Base-by-base conservation (phyloP, 2,888 invertebrate species). In the Eristalis arbustorum region DNA sequence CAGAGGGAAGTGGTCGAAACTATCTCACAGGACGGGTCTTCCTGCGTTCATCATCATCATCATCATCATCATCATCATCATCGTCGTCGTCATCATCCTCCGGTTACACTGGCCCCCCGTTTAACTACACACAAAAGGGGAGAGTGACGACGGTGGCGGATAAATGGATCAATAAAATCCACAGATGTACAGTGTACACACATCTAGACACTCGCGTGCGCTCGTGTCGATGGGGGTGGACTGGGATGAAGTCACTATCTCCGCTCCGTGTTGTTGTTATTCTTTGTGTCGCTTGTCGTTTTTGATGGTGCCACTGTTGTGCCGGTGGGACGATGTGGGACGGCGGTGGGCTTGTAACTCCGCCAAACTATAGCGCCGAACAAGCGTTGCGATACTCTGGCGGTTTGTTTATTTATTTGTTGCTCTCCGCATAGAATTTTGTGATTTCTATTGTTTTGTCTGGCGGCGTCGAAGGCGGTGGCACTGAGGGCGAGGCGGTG, bases 141-240 rank as follows among this genome's bases (percentile, higher is more conserved):
- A 8, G 68, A 59, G 23, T 25, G 59, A 59, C 71, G 87, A 75
- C 63, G 78, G 82, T 87, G 83, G 82, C 83, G 72, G 68, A 87
- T 87, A 87, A 87, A 87, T 87, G 87, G 87, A 87, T 87, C 87
- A 87, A 87, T 87, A 87, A 87, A 87, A 87, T 79, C 78, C 87
- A 82, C 87, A 82, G 63, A 83, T 87, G 87, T 83, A 85, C 49
- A 49, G 79, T 87, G 87, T 83, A 85, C 49, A 49, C 49, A 49
- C 18, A 49, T 81, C 81, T 81, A 85, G 81, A 85, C 81, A 74
- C 78, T 71, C 56, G 63, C 56, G 31, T 34, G 69, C 37, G 14
- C 67, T 34, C 22, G 31, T 10, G 2, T 6, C 10, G 59, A 14
- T 5, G 23, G 13, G 3, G 23, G 59, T 10, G 23, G 11, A 11